Base-by-base conservation (phyloP, 2,888 invertebrate genomes). In the Drosophila diplacantha region DNA sequence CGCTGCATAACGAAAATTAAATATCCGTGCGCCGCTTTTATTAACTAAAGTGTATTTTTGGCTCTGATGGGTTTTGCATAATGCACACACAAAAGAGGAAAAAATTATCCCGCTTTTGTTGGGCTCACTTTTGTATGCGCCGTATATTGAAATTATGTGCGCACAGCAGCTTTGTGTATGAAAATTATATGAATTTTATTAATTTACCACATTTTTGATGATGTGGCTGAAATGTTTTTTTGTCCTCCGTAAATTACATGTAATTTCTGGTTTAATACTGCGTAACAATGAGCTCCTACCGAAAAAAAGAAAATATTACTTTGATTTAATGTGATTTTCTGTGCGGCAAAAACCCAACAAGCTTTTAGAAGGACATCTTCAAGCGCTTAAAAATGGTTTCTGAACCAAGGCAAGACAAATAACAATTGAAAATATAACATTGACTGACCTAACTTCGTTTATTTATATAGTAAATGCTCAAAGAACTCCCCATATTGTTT, bases 171-270 rank as follows among this genome's bases (percentile, higher is more conserved):
- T 52, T 62, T 34, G 39, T 63, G 37, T 44, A 43, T 44, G 18
- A 18, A 58, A 37, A 44, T 32, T 35, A 18, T 62, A 22, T 64
- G 66, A 71, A 63, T 63, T 68, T 74, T 69, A 62, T 72, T 77
- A 64, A 68, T 66, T 63, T 72, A 37, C 24, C 52, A 56, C 43
- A 74, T 69, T 72, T 69, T 68, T 74, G 77, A 74, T 67, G 64
- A 76, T 80, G 71, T 50, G 47, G 69, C 51, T 41, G 43, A 74
- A 60, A 57, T 47, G 35, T 58, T 56, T 58, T 57, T 22, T 41
- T 41, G 41, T 24, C 6, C 24, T n/a, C 41, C 5, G 9, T 41
- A 24, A 24, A 24, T 41, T 41, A 9, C n/a, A 41, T 24, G 24
- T 24, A 41, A 41, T 41, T 41, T 41, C 24, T 41, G 41, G 24